Base-by-base conservation (phyloP, 2,888 invertebrate species). In the Tridacna crocea region DNA sequence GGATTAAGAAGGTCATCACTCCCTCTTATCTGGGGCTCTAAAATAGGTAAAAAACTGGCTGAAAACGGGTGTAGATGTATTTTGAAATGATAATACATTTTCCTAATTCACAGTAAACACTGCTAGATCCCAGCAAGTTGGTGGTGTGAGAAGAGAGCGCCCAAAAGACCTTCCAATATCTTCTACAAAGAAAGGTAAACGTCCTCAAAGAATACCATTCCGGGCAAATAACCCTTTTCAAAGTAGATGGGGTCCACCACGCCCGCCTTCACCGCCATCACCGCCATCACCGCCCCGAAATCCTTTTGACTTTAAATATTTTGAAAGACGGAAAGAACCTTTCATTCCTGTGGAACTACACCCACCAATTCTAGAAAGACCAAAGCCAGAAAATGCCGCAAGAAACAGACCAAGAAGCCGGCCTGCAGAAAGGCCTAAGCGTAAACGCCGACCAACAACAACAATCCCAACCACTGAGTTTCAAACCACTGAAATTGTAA, bases 141-240 rank as follows among this genome's bases (percentile, higher is more conserved):
- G 61, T 24, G 70, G 70, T 24, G 48, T 70, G 17, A 19, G 24
- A 15, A 70, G 22, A 70, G 70, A 70, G 15, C 70, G 73, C 19
- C 61, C 74, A 15, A 17, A 47, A n/a, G 47, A 47, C 61, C 46
- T 61, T 15, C 79, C 79, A 19, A 75, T 70, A 19, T 75, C 80
- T n/a, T 55, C 74, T 24, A 78, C 76, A 65, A 83, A 48, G 78
- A 80, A 80, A 66, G 83, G 83, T 0, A 60, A n/a, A 27, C 77
- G 77, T 11, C 80, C 78, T 0, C 22, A 55, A 8, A 46, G 60
- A 36, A 73, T 58, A 19, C 68, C 47, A 46, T n/a, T 63, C 10
- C 3, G 63, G 11, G 24, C 27, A 26, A 26, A 27, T 11, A 47
- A 47, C 17, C 36, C 36, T 36, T 36, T 36, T 36, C 36, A 36